phyloP scores from a whole-genome alignment of 2,888 invertebrate species.

The Polyommatus iphigenia region DNA sequence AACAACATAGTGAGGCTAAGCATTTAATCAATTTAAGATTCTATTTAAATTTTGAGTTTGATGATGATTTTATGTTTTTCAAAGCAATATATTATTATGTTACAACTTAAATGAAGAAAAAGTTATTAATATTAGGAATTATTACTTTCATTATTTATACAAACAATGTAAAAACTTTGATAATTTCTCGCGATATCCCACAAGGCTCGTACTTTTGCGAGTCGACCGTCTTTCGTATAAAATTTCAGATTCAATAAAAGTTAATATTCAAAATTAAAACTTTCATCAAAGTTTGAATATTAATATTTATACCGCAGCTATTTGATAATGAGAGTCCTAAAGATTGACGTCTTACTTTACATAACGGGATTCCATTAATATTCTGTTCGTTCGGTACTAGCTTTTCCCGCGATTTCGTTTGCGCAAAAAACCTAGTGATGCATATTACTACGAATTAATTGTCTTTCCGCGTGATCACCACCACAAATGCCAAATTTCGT shows the following conservation, averaged over 20 bases:
- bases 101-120: not conserved
- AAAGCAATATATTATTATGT: not conserved
- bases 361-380: not conserved
- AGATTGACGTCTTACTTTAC: not conserved
- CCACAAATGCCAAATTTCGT: no score
- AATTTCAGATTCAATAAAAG: slow-evolving; percentile 9
- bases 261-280: slow-evolving; percentile 7
- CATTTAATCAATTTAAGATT: no score
- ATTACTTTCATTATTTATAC: not conserved
- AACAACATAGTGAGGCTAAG: no score
- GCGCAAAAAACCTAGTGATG: no score
- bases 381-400: not conserved
- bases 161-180: not conserved
- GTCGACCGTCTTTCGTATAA: not conserved
- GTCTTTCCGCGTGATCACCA: no score
- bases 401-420: not conserved
- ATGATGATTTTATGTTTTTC: no score
- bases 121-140: no score
- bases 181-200: not conserved
- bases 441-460: no score
- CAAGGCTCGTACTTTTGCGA: not conserved
- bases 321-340: not conserved
- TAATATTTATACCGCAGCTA: slow-evolving; percentile 4
- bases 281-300: slow-evolving; percentile 14
- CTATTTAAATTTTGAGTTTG: no score